A percentile compares a stretch with the other conserved stretches of the same genome.
phyloP scores from a whole-genome alignment of 2,888 invertebrate genomes.

The Chaitophorus viminalis region DNA sequence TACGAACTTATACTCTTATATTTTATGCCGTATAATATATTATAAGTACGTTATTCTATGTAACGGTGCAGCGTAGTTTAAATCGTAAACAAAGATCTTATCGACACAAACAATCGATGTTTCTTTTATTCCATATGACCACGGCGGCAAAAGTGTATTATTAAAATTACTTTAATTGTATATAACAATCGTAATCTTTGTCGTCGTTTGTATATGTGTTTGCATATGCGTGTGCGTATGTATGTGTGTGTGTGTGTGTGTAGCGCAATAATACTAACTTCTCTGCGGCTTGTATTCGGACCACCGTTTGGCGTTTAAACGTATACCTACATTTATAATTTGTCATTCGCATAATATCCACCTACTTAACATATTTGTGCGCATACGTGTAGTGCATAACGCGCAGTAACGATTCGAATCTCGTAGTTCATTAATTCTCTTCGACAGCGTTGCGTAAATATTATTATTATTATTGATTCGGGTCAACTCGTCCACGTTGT shows the following conservation, averaged over 20 bases:
- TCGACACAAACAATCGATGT: neutral
- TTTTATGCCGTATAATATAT: no score
- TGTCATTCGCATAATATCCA: neutral
- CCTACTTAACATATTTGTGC: neutral
- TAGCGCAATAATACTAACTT: neutral
- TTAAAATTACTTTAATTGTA: neutral
- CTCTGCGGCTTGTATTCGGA: neutral
- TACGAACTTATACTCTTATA: no score
- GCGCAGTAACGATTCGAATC: neutral
- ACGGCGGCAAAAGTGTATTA: neutral
- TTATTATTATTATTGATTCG: neutral
- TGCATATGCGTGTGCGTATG: no score
- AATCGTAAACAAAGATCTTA: neutral
- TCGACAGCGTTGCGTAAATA: neutral
- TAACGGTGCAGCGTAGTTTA: neutral
- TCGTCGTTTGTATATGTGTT: no score
- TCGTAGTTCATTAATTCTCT: neutral
- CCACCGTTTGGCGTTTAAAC: neutral
- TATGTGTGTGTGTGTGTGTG: no score
- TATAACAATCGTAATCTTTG: neutral
- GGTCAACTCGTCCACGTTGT: neutral
- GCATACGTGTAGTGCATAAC: neutral
- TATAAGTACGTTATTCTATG: neutral
- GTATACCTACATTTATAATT: neutral
- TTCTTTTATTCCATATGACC: neutral